phyloP scores from a whole-genome alignment of 2,797 vertebrate species.

The Xyrichtys novacula region DNA sequence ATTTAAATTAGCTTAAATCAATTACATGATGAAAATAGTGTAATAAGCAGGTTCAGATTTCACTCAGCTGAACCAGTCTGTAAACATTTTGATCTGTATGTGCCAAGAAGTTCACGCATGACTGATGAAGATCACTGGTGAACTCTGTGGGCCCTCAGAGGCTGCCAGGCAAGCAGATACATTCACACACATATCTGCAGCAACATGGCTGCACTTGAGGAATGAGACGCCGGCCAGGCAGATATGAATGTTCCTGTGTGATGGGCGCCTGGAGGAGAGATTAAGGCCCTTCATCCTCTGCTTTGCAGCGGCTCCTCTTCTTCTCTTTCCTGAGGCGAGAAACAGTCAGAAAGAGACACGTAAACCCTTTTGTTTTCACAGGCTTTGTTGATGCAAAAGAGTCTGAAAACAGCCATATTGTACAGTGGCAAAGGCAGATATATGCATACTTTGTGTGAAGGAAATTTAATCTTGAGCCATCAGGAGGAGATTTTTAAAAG shows the following conservation, averaged over 20 bases:
- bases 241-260: conserved; percentile 52
- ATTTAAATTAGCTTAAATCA: background rate
- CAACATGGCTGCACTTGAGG: conserved; percentile 69
- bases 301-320: conserved; percentile 49
- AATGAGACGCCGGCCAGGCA: conserved; percentile 62
- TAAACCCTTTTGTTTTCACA: conserved; percentile 67
- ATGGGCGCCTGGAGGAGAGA: conserved; percentile 74
- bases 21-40: background rate
- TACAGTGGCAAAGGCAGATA: conserved; percentile 17
- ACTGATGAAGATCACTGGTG: conserved; percentile 41
- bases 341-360: conserved; percentile 67
- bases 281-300: conserved; percentile 70
- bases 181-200: conserved; percentile 21
- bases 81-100: conserved; percentile 18
- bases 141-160: conserved; percentile 44
- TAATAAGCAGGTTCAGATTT: conserved; percentile 5
- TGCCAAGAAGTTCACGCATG: conserved; percentile 22
- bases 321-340: conserved; percentile 58
- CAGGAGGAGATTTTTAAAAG: background rate
- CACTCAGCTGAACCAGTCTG: conserved; percentile 6
- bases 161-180: conserved; percentile 18
- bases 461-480: background rate
- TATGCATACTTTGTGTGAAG: background rate
- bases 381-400: conserved; percentile 44
- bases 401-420: conserved; percentile 27